Percentiles rank a stretch among this genome's conserved stretches.
phyloP scores from a whole-genome alignment of 2,888 invertebrate species.

The Drosophila cognata region DNA sequence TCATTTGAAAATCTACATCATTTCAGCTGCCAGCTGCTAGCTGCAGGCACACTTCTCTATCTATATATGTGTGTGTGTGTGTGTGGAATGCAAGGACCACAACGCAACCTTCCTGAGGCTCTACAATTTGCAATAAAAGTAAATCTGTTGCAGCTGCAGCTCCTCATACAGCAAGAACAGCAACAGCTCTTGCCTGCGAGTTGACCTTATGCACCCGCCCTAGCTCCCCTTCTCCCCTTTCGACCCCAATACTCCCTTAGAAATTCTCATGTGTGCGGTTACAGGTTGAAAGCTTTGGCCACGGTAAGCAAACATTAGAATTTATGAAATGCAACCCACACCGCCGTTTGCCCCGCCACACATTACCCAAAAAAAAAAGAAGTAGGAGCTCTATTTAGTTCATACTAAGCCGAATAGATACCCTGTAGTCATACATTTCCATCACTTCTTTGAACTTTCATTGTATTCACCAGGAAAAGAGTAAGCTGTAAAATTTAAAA shows the following conservation, averaged over 20 bases:
- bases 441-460: neutral
- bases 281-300: conserved; percentile 70
- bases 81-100: conserved; percentile 25
- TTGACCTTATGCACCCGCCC: conserved; percentile 7
- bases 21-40: conserved; percentile 27
- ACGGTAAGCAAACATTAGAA: conserved; percentile 80
- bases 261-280: conserved; percentile 40
- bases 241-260: neutral
- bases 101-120: conserved; percentile 51
- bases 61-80: conserved; percentile 8
- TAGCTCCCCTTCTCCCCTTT: neutral
- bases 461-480: neutral
- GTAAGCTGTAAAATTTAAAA: neutral
- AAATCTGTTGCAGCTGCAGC: conserved; percentile 65
- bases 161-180: neutral
- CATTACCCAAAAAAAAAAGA: conserved; percentile 14
- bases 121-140: conserved; percentile 77
- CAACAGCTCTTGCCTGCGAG: conserved; percentile 3
- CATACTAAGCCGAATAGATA: neutral
- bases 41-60: conserved; percentile 13
- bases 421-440: neutral
- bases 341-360: conserved; percentile 17
- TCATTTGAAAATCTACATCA: conserved; percentile 76
- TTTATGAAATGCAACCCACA: conserved; percentile 74
- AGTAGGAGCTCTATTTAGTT: neutral